Evolutionary conservation across 2,888 invertebrate genomes (phyloP).

Genomic region (Dyspetes luteomarginatus): DNA sequence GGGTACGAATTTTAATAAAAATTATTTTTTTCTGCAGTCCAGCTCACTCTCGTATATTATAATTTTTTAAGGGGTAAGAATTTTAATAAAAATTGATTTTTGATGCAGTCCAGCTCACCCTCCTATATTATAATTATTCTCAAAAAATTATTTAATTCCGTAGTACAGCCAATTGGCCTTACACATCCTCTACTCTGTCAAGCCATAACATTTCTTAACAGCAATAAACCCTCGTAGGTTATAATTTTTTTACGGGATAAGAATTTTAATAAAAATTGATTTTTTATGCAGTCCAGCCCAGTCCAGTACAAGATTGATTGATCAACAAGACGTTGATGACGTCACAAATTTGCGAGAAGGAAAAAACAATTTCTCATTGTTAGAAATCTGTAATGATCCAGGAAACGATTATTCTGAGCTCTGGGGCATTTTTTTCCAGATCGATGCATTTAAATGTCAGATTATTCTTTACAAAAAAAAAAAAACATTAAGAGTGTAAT

Average conservation of each 20-base stretch:
- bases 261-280: too few species aligned
- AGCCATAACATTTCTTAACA: too few species aligned
- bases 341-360: slow-evolving; percentile 5
- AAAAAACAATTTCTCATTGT: slow-evolving; percentile 1
- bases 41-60: background rate
- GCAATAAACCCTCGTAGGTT: too few species aligned
- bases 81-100: slow-evolving; percentile 22
- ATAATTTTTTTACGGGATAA: too few species aligned
- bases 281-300: too few species aligned
- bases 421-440: slow-evolving; percentile 16
- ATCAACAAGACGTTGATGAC: too few species aligned
- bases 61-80: slow-evolving; percentile 17
- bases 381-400: slow-evolving; percentile 6
- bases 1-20: slow-evolving; percentile 35
- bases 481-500: background rate
- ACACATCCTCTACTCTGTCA: too few species aligned
- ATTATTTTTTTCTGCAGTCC: slow-evolving; percentile 30
- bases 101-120: slow-evolving; percentile 37
- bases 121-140: background rate
- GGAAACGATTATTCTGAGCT: slow-evolving; percentile 8
- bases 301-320: too few species aligned
- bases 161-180: too few species aligned
- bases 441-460: too few species aligned
- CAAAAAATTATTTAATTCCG: too few species aligned
- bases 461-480: too few species aligned